Base-by-base conservation (phyloP, 1,140 invertebrate species). In the Panulirus ornatus region DNA sequence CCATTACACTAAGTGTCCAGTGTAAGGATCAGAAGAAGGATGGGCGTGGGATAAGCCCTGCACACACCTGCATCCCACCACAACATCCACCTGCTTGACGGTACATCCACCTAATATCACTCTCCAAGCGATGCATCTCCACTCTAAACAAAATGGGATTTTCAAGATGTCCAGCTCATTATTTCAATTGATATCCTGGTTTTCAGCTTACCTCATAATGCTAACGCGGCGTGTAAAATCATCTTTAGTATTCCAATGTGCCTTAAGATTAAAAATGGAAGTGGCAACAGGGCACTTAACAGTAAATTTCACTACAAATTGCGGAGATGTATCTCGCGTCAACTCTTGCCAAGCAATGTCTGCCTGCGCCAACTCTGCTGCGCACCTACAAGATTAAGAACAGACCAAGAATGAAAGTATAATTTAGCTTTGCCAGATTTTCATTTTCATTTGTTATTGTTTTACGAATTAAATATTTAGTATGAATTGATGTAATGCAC, bases 91-190 rank as follows among this genome's bases (percentile, higher is more conserved):
- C 78, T 81, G 78, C 78, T 54, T 81, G 78, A 30, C 42, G 78
- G 16, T 58, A 58, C 79, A 82, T 58, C 79, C 79, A 82, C 79
- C 51, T 82, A 51, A 82, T 58, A 44, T 58, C 54, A 66, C 58
- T 66, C 58, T 82, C 51, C 79, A 58, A 82, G 51, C 79, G 79
- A 82, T 63, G 79, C 51, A 58, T 82, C 79, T 58, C 81, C 63
- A 79, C 76, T 79, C 76, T 84, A 84, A 88, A 88, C 85, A 88
- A 88, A 88, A 88, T 88, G 85, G 85, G 85, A 78, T 76, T 86
- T 88, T 88, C 85, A 88, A 88, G 85, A 88, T 88, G 85, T 88
- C 85, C 76, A 88, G 76, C 75, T 88, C 85, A 88, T 88, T 88
- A 88, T 88, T 88, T 88, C 44, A 40, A 19, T 22, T 8, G n/a